phyloP scores from a whole-genome alignment of 2,797 vertebrate genomes.

The Myiothlypis coronata region DNA sequence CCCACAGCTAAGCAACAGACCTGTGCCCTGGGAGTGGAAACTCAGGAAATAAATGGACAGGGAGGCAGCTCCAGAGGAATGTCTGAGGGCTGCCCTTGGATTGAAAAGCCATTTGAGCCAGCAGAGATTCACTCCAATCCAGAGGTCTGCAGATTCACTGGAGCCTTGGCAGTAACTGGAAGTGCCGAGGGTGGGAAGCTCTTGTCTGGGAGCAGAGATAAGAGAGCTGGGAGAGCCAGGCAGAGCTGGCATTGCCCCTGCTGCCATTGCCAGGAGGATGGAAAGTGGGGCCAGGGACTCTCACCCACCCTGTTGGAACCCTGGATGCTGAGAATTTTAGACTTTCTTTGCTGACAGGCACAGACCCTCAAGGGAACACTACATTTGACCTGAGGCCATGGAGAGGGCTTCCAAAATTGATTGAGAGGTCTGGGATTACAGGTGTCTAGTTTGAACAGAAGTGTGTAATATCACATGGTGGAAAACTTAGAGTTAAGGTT shows the following conservation, averaged over 20 bases:
- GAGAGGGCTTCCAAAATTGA: background rate
- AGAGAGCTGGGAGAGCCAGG: background rate
- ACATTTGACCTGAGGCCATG: background rate
- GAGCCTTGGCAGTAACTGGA: background rate
- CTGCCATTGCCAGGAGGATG: background rate
- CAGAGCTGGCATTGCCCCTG: background rate
- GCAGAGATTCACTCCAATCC: background rate
- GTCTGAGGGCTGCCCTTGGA: rapidly evolving
- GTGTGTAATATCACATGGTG: background rate
- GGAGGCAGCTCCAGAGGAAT: background rate
- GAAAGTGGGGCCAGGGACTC: rapidly evolving
- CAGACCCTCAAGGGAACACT: background rate
- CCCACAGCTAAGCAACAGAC: constrained; percentile 22
- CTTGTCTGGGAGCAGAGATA: background rate
- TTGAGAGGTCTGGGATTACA: rapidly evolving
- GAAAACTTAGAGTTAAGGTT: background rate
- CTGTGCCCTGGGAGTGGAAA: background rate
- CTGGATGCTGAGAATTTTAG: background rate
- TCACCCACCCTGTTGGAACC: background rate
- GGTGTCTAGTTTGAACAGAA: background rate
- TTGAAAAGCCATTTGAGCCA: background rate
- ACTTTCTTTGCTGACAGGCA: background rate
- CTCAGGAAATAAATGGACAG: background rate
- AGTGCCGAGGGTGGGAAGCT: background rate
- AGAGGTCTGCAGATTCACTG: background rate